Percentiles rank a stretch among this genome's conserved stretches.
phyloP scores from a whole-genome alignment of 1,140 invertebrate species.

The Plodia interpunctella region DNA sequence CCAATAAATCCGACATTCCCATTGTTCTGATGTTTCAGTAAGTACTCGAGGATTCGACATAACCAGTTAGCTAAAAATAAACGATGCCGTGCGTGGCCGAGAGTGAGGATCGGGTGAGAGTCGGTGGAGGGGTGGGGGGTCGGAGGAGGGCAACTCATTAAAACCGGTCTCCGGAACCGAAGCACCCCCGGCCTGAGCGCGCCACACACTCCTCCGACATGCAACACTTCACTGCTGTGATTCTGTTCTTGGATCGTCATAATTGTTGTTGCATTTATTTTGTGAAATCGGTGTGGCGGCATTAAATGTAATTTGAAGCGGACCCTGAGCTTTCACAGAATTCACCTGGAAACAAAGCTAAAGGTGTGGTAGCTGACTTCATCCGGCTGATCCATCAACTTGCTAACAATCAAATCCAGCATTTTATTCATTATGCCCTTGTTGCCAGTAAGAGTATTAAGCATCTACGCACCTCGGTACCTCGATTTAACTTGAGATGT shows the following conservation, averaged over 20 bases:
- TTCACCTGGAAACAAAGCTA: too few species aligned
- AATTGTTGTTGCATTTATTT: neutral
- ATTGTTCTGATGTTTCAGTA: conserved; percentile 4
- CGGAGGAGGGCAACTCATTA: conserved; percentile 17
- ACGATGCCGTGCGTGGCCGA: conserved; percentile 39
- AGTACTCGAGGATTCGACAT: conserved; percentile 31
- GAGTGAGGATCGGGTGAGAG: conserved; percentile 1
- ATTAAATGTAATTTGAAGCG: too few species aligned
- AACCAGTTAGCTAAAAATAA: conserved; percentile 64
- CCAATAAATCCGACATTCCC: conserved; percentile 4
- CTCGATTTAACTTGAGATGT: too few species aligned
- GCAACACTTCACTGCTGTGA: conserved; percentile 2
- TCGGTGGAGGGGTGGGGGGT: conserved; percentile 7
- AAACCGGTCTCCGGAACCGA: conserved; percentile 16
- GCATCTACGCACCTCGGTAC: too few species aligned
- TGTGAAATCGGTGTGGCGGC: too few species aligned
- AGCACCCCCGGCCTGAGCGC: neutral
- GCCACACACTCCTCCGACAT: conserved; percentile 2
- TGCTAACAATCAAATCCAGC: too few species aligned
- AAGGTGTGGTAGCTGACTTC: too few species aligned
- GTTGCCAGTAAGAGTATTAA: too few species aligned
- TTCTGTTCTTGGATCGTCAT: neutral
- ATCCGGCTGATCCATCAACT: too few species aligned
- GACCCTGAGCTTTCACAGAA: too few species aligned
- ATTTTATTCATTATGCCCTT: too few species aligned